Evolutionary conservation across 2,797 vertebrate species (phyloP).

Genomic region (Otolemur crassicaudatus): DNA sequence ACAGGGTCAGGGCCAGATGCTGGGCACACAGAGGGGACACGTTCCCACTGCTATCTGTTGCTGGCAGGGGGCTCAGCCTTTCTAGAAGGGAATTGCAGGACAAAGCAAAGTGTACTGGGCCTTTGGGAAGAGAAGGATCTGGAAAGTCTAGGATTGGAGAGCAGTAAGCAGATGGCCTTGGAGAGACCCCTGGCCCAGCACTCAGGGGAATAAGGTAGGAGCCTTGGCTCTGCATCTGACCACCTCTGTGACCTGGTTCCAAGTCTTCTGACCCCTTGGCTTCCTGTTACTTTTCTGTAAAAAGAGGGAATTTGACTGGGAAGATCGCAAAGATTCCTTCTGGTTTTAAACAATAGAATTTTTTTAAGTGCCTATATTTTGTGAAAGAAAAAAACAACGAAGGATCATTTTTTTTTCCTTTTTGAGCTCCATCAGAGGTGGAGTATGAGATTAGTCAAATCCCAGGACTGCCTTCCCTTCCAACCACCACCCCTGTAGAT

Average conservation of each 20-base stretch:
- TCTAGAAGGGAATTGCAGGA: not conserved
- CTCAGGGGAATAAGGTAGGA: not conserved
- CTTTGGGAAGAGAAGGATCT: not conserved
- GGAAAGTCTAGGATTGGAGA: not conserved
- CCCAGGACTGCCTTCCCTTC: not conserved
- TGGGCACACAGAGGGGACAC: rapidly evolving
- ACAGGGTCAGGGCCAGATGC: not conserved
- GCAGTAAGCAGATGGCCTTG: not conserved
- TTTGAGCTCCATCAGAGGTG: not conserved
- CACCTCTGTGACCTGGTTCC: not conserved
- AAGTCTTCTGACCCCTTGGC: not conserved
- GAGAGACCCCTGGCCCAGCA: not conserved
- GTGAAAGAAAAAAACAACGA: not conserved
- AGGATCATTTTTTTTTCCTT: not conserved
- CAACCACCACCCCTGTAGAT: not conserved
- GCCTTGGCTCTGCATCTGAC: not conserved
- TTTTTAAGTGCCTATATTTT: not conserved
- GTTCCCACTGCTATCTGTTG: not conserved
- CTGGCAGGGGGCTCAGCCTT: not conserved
- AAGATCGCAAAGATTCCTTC: not conserved
- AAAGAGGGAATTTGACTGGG: not conserved
- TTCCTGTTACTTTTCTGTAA: not conserved
- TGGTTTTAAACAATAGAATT: not conserved
- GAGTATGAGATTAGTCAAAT: not conserved
- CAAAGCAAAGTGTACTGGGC: not conserved